Evolutionary conservation across 2,888 invertebrate species (phyloP), one percentile per base, ranked within the genome.

Genomic region (Drosophila colorata): DNA sequence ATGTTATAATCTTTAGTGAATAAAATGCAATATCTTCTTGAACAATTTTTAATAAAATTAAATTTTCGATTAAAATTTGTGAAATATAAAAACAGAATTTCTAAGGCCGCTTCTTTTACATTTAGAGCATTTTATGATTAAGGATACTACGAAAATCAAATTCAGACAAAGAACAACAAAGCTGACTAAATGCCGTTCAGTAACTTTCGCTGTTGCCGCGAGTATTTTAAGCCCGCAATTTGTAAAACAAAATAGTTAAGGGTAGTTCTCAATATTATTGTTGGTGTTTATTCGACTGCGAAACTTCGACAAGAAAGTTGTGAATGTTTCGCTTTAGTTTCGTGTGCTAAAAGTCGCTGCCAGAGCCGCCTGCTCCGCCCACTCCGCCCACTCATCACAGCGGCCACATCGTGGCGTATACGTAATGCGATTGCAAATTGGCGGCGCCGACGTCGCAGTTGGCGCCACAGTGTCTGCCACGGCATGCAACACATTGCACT

Each of bases 401-500:
- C 71, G 48, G 25, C 71, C 44, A 63, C 48, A 55, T 64, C 48
- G 65, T 52, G 55, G 20, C 64, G 44, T 20, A 43, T 64, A 55
- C 46, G 40, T 66, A 73, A 73, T 56, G 47, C 20, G 33, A 48
- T 59, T 35, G 55, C 56, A 60, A 71, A 74, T 67, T 60, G 74
- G 55, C 68, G 48, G 38, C 52, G 48, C 38, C 35, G 16, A 53
- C 48, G 68, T 33, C 47, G 41, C 47, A 46, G 47, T 31, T 69
- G 75, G 74, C 59, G 82, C 82, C 82, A 52, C 55, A 51, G 49
- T 56, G 82, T 82, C 82, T 82, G 67, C 61, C 58, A 41, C 47
- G 58, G 55, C 67, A 88, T 87, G 80, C 80, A 80, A 80, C 80
- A 87, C 69, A 84, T 78, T 85, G 82, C 74, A 81, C 41, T 44